A percentile compares a stretch with the other conserved stretches of the same genome.
Conservation (phyloP, 2,888 invertebrate species). For the Leptura quadrifasciata region DNA sequence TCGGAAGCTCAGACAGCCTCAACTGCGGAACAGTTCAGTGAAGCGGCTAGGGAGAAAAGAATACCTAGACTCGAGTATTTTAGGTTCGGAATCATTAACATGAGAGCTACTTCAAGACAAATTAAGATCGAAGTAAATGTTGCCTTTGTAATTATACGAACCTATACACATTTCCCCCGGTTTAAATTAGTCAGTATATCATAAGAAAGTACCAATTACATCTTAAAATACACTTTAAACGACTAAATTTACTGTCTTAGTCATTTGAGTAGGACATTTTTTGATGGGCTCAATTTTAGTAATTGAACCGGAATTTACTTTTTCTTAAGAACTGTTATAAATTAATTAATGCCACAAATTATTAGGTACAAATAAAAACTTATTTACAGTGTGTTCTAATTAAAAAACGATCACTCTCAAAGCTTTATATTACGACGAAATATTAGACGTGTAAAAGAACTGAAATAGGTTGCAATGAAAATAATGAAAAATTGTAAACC, state of each 20-base stretch:
- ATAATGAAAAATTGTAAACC: no score
- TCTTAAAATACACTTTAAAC: conserved; percentile 23
- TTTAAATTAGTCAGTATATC: conserved; percentile 53
- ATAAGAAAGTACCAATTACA: conserved; percentile 43
- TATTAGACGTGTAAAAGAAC: no score
- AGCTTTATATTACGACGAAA: no score
- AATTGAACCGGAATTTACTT: not conserved
- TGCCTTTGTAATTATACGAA: conserved; percentile 57
- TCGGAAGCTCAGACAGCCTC: conserved; percentile 65
- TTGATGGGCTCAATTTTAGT: conserved; percentile 13
- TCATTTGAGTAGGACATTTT: conserved; percentile 9
- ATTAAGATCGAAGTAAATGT: conserved; percentile 62
- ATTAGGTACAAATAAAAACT: not conserved
- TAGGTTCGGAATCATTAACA: conserved; percentile 56
- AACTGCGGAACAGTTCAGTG: conserved; percentile 47
- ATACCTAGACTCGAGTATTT: conserved; percentile 50
- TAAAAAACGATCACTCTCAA: no score
- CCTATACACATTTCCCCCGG: conserved; percentile 47
- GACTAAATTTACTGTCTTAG: conserved; percentile 33
- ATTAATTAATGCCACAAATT: not conserved
- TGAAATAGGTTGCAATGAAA: no score
- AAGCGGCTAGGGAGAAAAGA: conserved; percentile 20
- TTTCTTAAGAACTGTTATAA: not conserved
- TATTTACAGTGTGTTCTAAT: no score
- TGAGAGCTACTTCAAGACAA: conserved; percentile 60